Evolutionary conservation across 1,140 invertebrate genomes (phyloP).

Genomic region (Polyergus mexicanus): DNA sequence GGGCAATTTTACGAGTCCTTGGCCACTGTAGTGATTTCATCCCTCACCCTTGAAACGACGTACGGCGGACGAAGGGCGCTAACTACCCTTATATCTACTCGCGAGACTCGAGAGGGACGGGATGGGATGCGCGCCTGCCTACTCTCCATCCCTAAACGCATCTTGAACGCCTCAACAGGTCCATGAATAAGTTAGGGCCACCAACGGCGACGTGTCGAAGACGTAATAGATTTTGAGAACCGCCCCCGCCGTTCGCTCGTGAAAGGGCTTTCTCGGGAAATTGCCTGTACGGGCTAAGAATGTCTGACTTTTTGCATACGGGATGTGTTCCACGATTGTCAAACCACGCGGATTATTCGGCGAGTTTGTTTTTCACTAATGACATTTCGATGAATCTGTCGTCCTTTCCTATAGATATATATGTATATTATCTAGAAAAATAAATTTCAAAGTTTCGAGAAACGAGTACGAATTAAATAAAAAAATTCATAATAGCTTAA

Average conservation of each 20-base stretch:
- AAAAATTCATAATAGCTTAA: neutral
- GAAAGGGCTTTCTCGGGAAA: constrained; percentile 68
- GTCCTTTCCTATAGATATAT: neutral
- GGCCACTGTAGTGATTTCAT: constrained; percentile 83
- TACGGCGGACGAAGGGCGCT: constrained; percentile 77
- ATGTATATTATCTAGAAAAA: neutral
- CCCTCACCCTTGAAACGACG: constrained; percentile 60
- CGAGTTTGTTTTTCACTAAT: neutral
- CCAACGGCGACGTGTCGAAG: constrained; percentile 73
- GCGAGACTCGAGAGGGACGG: constrained; percentile 60
- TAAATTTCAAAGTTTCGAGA: neutral
- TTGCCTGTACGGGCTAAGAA: constrained; percentile 50
- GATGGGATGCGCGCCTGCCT: constrained; percentile 61
- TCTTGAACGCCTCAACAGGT: constrained; percentile 86
- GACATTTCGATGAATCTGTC: neutral
- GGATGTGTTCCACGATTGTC: neutral
- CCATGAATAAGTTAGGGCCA: constrained; percentile 86
- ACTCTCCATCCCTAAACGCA: constrained; percentile 83
- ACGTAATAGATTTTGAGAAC: constrained; percentile 81
- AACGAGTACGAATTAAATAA: neutral
- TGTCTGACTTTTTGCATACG: constrained; percentile 58
- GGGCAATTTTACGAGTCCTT: constrained; percentile 85
- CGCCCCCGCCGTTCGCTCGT: constrained; percentile 40
- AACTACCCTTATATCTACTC: constrained; percentile 83
- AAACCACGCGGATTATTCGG: neutral